Evolutionary conservation across 2,888 invertebrate genomes (phyloP).

Genomic region (Volucella bombylans): DNA sequence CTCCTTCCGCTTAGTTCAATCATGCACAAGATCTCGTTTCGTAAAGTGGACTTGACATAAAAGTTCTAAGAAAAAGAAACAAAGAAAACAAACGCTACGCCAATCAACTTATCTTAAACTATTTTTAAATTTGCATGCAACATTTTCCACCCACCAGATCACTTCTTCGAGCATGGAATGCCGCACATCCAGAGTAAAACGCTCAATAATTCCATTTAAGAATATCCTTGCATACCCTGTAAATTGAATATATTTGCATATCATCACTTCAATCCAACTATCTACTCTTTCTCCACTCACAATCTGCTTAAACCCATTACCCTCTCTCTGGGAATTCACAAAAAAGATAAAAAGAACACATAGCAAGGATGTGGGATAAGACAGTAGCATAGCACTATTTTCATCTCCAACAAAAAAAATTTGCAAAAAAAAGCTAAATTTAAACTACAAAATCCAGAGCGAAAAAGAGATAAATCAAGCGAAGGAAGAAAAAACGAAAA

Average conservation of each 20-base stretch:
- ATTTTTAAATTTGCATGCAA: constrained; percentile 46
- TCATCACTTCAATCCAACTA: constrained; percentile 63
- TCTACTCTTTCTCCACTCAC: constrained; percentile 13
- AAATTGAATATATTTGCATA: constrained; percentile 68
- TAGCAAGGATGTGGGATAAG: background rate
- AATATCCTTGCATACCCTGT: constrained; percentile 35
- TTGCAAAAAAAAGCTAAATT: constrained; percentile 15
- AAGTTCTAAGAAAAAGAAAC: no score
- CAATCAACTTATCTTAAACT: constrained; percentile 25
- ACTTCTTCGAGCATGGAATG: constrained; percentile 1
- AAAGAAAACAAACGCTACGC: background rate
- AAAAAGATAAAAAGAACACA: background rate
- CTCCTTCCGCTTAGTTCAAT: no score
- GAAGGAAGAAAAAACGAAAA: background rate
- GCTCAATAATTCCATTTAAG: constrained; percentile 44
- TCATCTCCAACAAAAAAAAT: background rate
- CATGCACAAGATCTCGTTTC: no score
- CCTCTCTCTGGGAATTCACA: constrained; percentile 28
- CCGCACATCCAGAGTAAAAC: constrained; percentile 34
- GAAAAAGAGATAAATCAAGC: background rate
- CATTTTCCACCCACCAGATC: constrained; percentile 43
- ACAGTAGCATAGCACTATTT: no score
- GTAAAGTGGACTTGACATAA: no score
- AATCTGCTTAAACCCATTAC: constrained; percentile 56
- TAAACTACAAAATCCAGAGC: constrained; percentile 24